Evolutionary conservation across 1,140 invertebrate genomes (phyloP).

Genomic region (Nymphalis io): DNA sequence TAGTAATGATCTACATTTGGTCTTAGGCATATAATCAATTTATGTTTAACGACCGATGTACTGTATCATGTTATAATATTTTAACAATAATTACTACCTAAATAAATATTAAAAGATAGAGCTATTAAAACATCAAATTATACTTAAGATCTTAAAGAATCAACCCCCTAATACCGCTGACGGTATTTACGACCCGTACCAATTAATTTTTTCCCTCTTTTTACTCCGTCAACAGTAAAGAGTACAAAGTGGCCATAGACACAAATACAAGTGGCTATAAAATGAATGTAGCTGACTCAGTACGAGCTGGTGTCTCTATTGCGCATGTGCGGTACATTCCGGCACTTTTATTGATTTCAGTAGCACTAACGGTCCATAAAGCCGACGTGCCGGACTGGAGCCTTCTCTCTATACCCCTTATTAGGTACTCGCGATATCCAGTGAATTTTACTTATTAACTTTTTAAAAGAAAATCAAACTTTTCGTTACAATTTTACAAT

Average conservation of each 20-base stretch:
- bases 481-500: conserved; percentile 11
- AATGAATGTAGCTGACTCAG: conserved; percentile 79
- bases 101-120: conserved; percentile 1
- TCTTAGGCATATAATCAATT: not conserved
- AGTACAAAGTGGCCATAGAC: conserved; percentile 79
- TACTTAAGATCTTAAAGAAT: conserved; percentile 33
- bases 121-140: conserved; percentile 40
- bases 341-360: conserved; percentile 85
- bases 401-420: conserved; percentile 75
- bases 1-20: not conserved
- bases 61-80: not conserved
- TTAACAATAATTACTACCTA: not conserved
- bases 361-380: conserved; percentile 82
- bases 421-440: conserved; percentile 64
- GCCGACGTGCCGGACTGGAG: conserved; percentile 71
- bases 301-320: conserved; percentile 58
- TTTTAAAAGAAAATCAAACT: conserved; percentile 47
- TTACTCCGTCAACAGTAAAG: conserved; percentile 70
- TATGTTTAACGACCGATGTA: not conserved
- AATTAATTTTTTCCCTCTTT: conserved; percentile 71
- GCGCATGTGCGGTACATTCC: conserved; percentile 82
- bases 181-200: conserved; percentile 53
- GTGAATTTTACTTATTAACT: conserved; percentile 70
- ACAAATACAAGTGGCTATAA: conserved; percentile 80
- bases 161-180: conserved; percentile 46